These are phyloP conservation scores for Pongo abelii DNA, from an alignment of 2,113 vertebrate species.

Conservation along the genomic window DNA sequence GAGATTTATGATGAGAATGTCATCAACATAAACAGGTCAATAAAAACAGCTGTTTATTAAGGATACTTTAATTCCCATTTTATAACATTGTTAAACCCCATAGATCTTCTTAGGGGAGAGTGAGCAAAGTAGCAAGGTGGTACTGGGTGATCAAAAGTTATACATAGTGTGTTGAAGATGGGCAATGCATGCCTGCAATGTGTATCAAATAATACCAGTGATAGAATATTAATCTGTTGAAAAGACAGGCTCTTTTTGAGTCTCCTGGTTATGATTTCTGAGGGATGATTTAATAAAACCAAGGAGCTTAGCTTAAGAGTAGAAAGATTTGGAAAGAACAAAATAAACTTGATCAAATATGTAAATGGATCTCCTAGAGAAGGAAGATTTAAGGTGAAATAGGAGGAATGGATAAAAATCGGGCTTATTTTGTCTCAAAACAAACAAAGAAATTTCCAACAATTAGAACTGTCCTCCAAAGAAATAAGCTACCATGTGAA, in stretches of 20 bases:
- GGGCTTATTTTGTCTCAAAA: neutral
- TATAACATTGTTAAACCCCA: neutral
- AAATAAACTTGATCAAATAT: neutral
- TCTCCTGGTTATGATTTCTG: neutral
- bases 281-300: neutral
- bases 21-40: neutral
- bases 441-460: neutral
- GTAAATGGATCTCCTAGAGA: neutral
- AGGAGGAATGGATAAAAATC: neutral
- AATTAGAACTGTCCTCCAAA: neutral
- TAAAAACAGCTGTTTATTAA: neutral
- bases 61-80: neutral
- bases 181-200: neutral
- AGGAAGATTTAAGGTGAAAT: neutral
- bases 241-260: neutral
- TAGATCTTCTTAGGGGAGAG: neutral
- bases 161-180: neutral
- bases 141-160: fast-evolving
- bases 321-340: neutral
- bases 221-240: neutral
- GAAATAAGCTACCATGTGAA: neutral
- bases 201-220: neutral
- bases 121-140: neutral
- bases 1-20: neutral
- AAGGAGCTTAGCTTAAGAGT: neutral